These are phyloP conservation scores for Tapirus terrestris DNA, from an alignment of 2,113 vertebrate species.

Conservation along the genomic window DNA sequence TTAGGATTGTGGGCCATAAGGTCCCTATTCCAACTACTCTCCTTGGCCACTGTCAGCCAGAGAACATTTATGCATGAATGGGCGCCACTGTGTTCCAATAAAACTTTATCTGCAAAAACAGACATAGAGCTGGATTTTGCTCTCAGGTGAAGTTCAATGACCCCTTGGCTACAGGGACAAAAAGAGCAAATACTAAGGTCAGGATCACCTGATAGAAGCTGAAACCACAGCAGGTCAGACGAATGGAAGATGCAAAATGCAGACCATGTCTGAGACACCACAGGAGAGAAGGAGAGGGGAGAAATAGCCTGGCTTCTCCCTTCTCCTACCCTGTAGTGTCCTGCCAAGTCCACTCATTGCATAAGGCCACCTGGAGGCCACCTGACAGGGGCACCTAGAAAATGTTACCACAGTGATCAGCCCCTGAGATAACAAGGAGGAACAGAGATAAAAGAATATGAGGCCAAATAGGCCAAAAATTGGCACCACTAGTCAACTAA, in stretches of 20 bases:
- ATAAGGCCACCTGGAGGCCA: not conserved
- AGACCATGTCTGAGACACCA: not conserved
- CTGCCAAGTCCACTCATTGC: not conserved
- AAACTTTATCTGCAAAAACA: not conserved
- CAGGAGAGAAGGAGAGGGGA: not conserved
- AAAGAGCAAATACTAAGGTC: not conserved
- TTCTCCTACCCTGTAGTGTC: rapidly evolving
- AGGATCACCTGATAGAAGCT: not conserved
- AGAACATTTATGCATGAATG: not conserved
- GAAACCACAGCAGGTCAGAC: not conserved
- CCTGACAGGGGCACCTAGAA: not conserved
- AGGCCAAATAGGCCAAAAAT: not conserved
- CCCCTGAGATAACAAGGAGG: not conserved
- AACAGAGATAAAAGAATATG: not conserved
- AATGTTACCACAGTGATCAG: not conserved
- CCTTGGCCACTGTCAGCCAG: not conserved
- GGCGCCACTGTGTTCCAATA: too few species aligned
- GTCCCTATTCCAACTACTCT: not conserved
- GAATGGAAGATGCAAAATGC: not conserved
- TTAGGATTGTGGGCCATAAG: too few species aligned
- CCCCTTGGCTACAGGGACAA: not conserved
- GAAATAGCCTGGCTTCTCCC: not conserved
- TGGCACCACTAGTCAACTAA: not conserved
- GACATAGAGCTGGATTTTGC: not conserved
- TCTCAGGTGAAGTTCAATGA: not conserved